A percentile compares a stretch with the other conserved stretches of the same genome.
Conservation (phyloP, 2,797 vertebrate species). For the Lophotriccus pileatus region DNA sequence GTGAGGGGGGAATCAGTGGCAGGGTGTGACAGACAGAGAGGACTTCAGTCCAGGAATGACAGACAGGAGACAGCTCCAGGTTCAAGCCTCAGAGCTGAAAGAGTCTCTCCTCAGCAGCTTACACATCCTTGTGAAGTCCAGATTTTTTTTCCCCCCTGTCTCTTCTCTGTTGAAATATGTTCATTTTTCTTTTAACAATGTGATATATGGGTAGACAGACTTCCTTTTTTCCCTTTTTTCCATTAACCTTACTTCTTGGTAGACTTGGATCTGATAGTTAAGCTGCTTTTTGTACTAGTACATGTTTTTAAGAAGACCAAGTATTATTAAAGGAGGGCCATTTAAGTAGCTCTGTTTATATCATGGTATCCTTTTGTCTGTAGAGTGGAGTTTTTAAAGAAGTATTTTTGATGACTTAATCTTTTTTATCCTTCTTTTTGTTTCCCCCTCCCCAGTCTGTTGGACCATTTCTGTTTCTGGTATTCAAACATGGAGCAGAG, state of each 20-base stretch:
- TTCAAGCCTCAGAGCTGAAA: background rate
- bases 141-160: background rate
- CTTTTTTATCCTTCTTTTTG: background rate
- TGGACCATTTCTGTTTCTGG: background rate
- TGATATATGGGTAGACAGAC: background rate
- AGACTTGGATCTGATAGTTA: background rate
- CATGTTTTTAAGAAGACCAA: background rate
- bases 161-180: background rate
- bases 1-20: background rate
- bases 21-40: background rate
- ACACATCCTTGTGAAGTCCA: background rate
- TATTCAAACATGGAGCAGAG: background rate
- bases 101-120: background rate
- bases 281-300: background rate
- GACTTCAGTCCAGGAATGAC: background rate
- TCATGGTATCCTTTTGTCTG: background rate
- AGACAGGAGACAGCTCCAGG: background rate
- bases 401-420: background rate
- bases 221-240: background rate
- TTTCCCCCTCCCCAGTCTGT: background rate
- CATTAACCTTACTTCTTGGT: background rate
- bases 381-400: background rate
- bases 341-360: background rate
- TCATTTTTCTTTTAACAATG: background rate
- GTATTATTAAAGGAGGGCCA: rapidly evolving